Conservation (phyloP, 2,888 invertebrate species). For the Drosophila atripex region DNA sequence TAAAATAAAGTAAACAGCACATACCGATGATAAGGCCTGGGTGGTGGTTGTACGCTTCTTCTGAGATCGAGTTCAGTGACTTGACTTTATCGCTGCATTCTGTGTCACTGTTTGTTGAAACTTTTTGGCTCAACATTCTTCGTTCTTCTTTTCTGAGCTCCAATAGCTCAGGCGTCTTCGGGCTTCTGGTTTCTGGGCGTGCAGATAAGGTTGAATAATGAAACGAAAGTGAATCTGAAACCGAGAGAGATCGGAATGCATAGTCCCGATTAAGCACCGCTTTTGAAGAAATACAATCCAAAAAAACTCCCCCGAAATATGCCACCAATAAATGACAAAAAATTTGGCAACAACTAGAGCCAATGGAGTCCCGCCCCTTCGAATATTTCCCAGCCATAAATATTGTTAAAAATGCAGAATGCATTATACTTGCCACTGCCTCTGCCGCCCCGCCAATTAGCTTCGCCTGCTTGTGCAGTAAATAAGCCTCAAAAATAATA, state of each 20-base stretch:
- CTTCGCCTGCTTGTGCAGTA: slow-evolving; percentile 56
- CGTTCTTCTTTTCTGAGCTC: slow-evolving; percentile 17
- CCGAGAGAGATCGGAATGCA: slow-evolving; percentile 10
- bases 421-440: slow-evolving; percentile 13
- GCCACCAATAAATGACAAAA: background rate
- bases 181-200: slow-evolving; percentile 21
- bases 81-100: slow-evolving; percentile 60
- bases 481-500: slow-evolving; percentile 49
- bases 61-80: slow-evolving; percentile 37
- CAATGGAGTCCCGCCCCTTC: slow-evolving; percentile 14
- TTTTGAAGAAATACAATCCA: background rate
- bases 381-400: slow-evolving; percentile 26
- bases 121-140: slow-evolving; percentile 60
- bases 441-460: slow-evolving; percentile 53
- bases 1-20: slow-evolving; percentile 27
- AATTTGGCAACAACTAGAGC: slow-evolving; percentile 1
- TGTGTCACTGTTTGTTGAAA: slow-evolving; percentile 43
- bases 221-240: slow-evolving; percentile 5
- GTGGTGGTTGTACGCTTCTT: slow-evolving; percentile 29
- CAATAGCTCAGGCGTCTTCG: slow-evolving; percentile 1
- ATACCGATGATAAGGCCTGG: slow-evolving; percentile 50
- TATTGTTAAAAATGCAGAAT: slow-evolving; percentile 52
- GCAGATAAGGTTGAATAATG: slow-evolving; percentile 18
- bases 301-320: background rate
- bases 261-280: background rate